phyloP scores from a whole-genome alignment of 2,888 invertebrate species.

The Himalopsyche kuldschensis region DNA sequence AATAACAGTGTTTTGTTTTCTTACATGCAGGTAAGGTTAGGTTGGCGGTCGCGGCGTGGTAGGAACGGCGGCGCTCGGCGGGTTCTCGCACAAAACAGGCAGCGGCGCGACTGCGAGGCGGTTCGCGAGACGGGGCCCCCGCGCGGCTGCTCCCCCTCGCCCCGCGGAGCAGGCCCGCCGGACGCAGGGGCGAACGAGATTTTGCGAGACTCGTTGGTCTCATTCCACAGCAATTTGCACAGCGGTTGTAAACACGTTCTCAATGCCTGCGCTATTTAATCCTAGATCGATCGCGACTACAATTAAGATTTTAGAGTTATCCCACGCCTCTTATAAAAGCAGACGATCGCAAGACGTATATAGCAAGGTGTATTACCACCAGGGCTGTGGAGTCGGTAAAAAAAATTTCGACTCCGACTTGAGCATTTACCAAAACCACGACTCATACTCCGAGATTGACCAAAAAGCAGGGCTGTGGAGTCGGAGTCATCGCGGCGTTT shows the following conservation, averaged over 20 bases:
- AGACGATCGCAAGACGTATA: too few species aligned
- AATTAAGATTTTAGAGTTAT: too few species aligned
- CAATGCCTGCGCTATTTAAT: neutral
- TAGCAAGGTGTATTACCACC: too few species aligned
- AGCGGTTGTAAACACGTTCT: neutral
- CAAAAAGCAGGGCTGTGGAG: too few species aligned
- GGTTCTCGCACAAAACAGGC: constrained; percentile 33
- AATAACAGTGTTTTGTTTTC: constrained; percentile 13
- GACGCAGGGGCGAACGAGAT: neutral
- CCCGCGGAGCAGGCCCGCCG: constrained; percentile 27
- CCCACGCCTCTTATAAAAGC: too few species aligned
- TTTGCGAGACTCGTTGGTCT: neutral
- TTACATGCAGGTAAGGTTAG: constrained; percentile 23
- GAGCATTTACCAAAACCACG: too few species aligned
- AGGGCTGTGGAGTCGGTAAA: too few species aligned
- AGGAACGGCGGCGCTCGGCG: constrained; percentile 26
- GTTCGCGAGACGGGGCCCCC: constrained; percentile 31
- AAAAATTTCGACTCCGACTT: too few species aligned
- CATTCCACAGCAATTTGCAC: neutral
- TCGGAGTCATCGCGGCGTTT: too few species aligned
- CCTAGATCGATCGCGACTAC: neutral
- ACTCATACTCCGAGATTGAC: too few species aligned
- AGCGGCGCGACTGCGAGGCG: constrained; percentile 38
- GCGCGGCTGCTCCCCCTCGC: constrained; percentile 25
- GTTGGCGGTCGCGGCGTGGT: constrained; percentile 3